Conservation (phyloP, 2,113 vertebrate species). For the Apteryx mantelli region DNA sequence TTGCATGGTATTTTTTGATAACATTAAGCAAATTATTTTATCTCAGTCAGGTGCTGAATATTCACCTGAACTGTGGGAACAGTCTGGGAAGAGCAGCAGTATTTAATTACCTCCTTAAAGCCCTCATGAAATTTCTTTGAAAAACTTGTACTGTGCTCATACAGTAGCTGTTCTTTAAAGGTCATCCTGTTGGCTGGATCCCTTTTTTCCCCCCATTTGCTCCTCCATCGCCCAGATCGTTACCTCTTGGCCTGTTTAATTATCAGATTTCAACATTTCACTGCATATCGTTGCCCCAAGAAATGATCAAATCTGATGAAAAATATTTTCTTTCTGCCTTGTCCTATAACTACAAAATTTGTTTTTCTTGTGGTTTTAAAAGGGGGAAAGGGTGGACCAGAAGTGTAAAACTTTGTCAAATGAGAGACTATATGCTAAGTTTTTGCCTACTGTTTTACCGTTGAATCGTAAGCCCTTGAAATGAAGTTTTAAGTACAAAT, state of each 20-base stretch:
- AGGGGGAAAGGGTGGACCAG: background rate
- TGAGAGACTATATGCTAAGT: background rate
- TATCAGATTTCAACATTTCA: background rate
- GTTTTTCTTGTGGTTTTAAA: background rate
- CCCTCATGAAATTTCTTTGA: background rate
- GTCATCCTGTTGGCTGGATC: background rate
- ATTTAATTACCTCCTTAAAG: background rate
- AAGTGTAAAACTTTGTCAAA: background rate
- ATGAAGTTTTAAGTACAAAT: background rate
- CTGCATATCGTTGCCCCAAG: background rate
- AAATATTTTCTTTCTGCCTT: background rate
- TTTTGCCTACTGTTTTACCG: background rate
- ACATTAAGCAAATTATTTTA: background rate
- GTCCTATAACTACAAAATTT: background rate
- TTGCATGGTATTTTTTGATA: background rate
- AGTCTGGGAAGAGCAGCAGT: background rate
- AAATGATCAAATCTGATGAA: background rate
- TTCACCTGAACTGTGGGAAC: background rate
- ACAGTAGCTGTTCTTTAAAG: background rate
- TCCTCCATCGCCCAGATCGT: background rate
- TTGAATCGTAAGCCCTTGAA: background rate
- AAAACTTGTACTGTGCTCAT: accelerated
- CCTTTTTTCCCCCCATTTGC: accelerated
- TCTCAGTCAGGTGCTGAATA: background rate
- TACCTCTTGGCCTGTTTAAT: background rate